phyloP scores from a whole-genome alignment of 64 coral and sea anemone species.

The Actinia equina region DNA sequence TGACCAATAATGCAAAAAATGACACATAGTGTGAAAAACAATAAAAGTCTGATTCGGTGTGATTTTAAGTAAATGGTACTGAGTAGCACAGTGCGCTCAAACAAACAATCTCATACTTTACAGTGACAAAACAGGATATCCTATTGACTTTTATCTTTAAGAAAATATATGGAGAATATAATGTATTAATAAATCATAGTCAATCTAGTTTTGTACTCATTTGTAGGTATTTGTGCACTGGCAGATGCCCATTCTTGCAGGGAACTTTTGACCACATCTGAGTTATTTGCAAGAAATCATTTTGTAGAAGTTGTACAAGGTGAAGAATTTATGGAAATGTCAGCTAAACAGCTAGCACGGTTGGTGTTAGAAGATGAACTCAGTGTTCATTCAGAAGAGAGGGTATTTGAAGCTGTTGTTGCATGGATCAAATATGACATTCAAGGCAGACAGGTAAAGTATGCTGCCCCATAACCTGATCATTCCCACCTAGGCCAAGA shows the following conservation, averaged over 20 bases:
- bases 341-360: conserved; percentile 60
- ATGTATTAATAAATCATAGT: too few relatives aligned
- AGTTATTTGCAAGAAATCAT: conserved; percentile 78
- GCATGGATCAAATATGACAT: conserved; percentile 94
- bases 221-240: conserved; percentile 89
- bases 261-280: conserved; percentile 66
- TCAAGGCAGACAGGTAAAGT: conserved; percentile 56
- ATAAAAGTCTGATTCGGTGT: too few relatives aligned
- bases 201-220: neutral
- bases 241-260: conserved; percentile 83
- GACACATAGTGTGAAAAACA: too few relatives aligned
- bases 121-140: too few relatives aligned
- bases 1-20: too few relatives aligned
- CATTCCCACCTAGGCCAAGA: too few relatives aligned
- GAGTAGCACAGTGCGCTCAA: too few relatives aligned
- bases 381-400: conserved; percentile 84
- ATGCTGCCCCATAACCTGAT: too few relatives aligned
- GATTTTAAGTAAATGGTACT: too few relatives aligned
- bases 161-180: too few relatives aligned
- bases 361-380: conserved; percentile 87
- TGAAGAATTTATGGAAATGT: conserved; percentile 93
- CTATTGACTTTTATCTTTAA: too few relatives aligned
- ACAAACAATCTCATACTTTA: too few relatives aligned
- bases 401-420: conserved; percentile 93
- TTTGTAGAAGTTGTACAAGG: conserved; percentile 96